Evolutionary conservation across 1,140 invertebrate species (phyloP), one percentile per base, ranked within the genome.

Genomic region (Ceratosolen fusciceps): DNA sequence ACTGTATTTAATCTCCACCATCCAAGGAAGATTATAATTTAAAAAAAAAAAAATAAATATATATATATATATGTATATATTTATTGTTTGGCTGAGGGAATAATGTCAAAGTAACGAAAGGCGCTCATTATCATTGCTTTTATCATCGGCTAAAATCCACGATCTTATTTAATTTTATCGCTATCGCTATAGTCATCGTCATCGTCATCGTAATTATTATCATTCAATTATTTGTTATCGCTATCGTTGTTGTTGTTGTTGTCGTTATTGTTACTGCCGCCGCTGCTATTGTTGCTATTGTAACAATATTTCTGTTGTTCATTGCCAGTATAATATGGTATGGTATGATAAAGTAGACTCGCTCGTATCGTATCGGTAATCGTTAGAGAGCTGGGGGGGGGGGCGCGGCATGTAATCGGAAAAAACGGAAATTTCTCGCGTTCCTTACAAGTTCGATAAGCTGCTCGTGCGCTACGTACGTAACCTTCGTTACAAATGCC

Each of bases 401-500:
- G 54, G 39, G 39, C 21, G 37, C 29, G 39, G 62, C n/a, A 43
- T 24, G 72, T 62, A 78, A 72, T 72, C 68, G 76, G 39, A 58
- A 24, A 21, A 49, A 49, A 31, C 52, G 75, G 65, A 77, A 70
- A 52, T 77, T 47, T 43, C 56, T 73, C 37, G 24, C 37, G 2
- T 37, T 62, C 37, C 10, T 34, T 24, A 31, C 31, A 10, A 37
- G 21, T 26, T 31, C 71, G 62, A 74, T 74, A 74, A 74, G 72
- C 58, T 34, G 29, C 52, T 67, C 19, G n/a, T 34, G 43, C 21
- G n/a, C 72, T 37, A 47, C 31, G 60, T 67, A 68, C n/a, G n/a
- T n/a, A n/a, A n/a, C 73, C 62, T 73, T 78, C 77, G 70, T 79
- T 79, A 79, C 58, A 79, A 79, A 79, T 79, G 77, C 58, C 39